These are phyloP conservation scores for Timandra comae DNA, from an alignment of 2,888 invertebrate species.

Conservation along the genomic window DNA sequence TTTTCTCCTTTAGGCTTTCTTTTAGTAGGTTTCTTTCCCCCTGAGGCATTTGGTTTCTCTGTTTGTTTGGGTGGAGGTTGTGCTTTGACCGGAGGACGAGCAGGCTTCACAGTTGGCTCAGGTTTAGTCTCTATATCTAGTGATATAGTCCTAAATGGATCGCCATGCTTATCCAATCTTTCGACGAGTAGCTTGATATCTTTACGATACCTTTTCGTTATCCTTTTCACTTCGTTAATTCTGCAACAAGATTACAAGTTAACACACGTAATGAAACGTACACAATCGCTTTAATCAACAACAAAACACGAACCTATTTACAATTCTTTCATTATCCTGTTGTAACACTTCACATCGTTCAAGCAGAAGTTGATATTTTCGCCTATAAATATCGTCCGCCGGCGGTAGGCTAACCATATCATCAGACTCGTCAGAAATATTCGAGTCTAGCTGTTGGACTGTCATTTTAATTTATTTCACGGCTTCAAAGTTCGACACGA, in stretches of 20 bases:
- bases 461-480: conserved; percentile 77
- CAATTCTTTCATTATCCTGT: conserved; percentile 85
- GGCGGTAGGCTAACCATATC: conserved; percentile 74
- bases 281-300: conserved; percentile 23
- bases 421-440: conserved; percentile 75
- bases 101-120: conserved; percentile 37
- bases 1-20: conserved; percentile 80
- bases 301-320: conserved; percentile 73
- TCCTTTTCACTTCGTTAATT: conserved; percentile 83
- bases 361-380: conserved; percentile 83
- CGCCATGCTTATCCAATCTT: conserved; percentile 81
- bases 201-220: conserved; percentile 80
- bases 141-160: conserved; percentile 80
- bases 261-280: conserved; percentile 19
- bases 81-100: conserved; percentile 40
- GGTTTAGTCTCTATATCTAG: conserved; percentile 74
- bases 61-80: conserved; percentile 40
- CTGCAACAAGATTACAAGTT: conserved; percentile 49
- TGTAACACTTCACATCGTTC: conserved; percentile 86
- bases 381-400: conserved; percentile 82
- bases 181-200: conserved; percentile 82
- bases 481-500: conserved; percentile 63
- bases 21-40: conserved; percentile 64
- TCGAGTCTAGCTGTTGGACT: conserved; percentile 72
- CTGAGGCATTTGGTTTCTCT: conserved; percentile 49